Evolutionary conservation across 2,888 invertebrate genomes (phyloP), one percentile per base, ranked within the genome.

Genomic region (Lasioglossum marginatum): DNA sequence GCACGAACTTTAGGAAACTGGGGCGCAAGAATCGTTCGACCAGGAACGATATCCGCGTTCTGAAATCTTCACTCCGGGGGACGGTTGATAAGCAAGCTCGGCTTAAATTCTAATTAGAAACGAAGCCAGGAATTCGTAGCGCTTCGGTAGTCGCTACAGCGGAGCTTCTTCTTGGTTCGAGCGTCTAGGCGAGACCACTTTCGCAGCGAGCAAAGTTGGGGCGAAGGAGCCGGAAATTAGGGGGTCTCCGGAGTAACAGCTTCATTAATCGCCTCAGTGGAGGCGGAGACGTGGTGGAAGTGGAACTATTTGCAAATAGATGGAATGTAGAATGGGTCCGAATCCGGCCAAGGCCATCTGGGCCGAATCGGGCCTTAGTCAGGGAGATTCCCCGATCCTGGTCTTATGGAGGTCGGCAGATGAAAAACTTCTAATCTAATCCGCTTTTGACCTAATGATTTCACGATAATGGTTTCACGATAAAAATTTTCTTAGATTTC

Each of bases 61-160:
- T 48, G 71, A 76, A 79, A 76, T 76, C 45, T 45, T n/a, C 72
- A 31, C 52, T 75, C 63, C 48, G 31, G 16, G 37, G 37, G 57
- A 60, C 27, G 27, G 34, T 10, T n/a, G 68, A 74, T 37, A 63
- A 37, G 72, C 74, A 75, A 85, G 87, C 87, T 66, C 63, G 66
- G 79, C 79, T 87, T 79, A 85, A 70, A 77, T 77, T 72, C 79
- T 80, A 87, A 87, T 87, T 87, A 85, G 79, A 86, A 81, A 76
- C 40, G 83, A 83, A 79, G 77, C 66, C 72, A 45, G 63, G 68
- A 66, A 85, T 68, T 85, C 66, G 57, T 81, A 75, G 40, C 66
- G 60, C 66, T 78, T 82, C 76, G n/a, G 75, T 43, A 16, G 48
- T 12, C 63, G 27, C 27, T 27, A 23, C 52, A 23, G 52, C 52